Percentiles rank a stretch among this genome's conserved stretches.
Evolutionary conservation across 2,113 vertebrate species (phyloP).

Genomic region (Numida meleagris): DNA sequence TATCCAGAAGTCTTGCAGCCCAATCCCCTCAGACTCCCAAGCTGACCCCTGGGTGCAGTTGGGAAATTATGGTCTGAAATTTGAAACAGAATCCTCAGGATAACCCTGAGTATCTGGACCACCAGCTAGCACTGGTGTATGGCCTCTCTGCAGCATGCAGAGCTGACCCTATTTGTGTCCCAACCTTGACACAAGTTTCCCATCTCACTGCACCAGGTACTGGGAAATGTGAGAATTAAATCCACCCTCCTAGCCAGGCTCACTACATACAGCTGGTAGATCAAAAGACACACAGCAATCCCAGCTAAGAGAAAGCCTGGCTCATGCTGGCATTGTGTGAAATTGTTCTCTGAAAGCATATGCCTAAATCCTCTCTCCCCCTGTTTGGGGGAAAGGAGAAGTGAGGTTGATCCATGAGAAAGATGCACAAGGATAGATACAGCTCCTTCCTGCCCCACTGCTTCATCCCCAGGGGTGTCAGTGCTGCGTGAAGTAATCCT

Average conservation of each 20-base stretch:
- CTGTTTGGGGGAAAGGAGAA: background rate
- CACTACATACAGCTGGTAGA: background rate
- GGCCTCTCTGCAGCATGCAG: background rate
- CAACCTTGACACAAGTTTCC: background rate
- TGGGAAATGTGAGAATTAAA: background rate
- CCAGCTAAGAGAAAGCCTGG: background rate
- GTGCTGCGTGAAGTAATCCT: background rate
- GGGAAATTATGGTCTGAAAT: background rate
- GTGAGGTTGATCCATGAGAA: background rate
- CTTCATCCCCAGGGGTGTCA: background rate
- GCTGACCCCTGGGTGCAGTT: background rate
- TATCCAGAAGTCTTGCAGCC: background rate
- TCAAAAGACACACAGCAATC: background rate
- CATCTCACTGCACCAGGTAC: background rate
- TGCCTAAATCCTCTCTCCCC: background rate
- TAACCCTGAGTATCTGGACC: background rate
- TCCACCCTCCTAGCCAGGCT: background rate
- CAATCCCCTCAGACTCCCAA: background rate
- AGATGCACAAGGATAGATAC: accelerated
- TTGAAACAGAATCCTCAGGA: background rate
- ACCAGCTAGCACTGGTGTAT: background rate
- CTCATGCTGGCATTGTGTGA: background rate
- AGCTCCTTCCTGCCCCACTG: background rate
- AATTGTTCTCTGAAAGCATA: background rate
- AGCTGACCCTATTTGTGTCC: background rate